A percentile compares a stretch with the other conserved stretches of the same genome.
phyloP scores from a whole-genome alignment of 92 coral and sea anemone species.

The Phymanthus crucifer region DNA sequence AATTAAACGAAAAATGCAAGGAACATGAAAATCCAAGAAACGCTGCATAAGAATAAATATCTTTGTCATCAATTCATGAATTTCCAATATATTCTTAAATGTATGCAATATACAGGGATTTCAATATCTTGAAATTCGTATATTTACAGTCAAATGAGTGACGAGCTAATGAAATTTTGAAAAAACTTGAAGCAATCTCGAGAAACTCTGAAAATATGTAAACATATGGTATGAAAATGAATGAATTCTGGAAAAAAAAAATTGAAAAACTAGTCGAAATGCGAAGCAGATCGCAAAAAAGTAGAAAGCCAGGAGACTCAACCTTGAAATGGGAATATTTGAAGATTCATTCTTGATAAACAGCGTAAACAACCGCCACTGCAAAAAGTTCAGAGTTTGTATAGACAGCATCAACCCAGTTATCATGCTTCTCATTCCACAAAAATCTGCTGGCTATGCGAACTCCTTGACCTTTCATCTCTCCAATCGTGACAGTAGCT shows the following conservation, averaged over 20 bases:
- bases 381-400: constrained; percentile 71
- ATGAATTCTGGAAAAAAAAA: not conserved
- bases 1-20: no score
- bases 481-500: constrained; percentile 75
- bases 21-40: no score
- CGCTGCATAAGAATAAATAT: no score
- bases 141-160: not conserved
- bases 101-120: no score
- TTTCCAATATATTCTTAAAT: no score
- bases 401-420: constrained; percentile 83
- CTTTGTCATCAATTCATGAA: no score
- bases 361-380: constrained; percentile 80
- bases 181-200: no score
- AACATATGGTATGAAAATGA: not conserved
- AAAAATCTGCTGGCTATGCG: constrained; percentile 86
- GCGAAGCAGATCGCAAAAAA: not conserved
- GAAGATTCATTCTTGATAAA: constrained; percentile 67
- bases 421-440: constrained; percentile 90
- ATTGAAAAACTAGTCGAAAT: not conserved
- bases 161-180: not conserved
- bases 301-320: not conserved
- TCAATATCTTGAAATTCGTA: no score
- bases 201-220: not conserved
- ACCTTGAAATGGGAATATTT: not conserved
- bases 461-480: constrained; percentile 79